These are phyloP conservation scores for Oryzias melastigma DNA, from an alignment of 2,113 vertebrate genomes.

Conservation along the genomic window DNA sequence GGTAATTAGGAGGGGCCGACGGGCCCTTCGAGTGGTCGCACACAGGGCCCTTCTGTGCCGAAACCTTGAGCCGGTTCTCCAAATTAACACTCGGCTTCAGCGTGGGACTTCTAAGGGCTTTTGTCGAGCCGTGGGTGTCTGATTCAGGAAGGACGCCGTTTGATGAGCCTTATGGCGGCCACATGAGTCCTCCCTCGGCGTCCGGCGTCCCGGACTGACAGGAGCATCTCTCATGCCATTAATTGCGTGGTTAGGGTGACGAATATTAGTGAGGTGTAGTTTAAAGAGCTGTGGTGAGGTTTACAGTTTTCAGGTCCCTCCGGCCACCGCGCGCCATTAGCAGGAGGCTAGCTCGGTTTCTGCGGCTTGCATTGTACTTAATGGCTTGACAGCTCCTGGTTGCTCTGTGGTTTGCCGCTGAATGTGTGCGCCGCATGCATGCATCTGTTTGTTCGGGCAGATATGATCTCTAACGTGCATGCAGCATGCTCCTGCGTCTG, in stretches of 20 bases:
- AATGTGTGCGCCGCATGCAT: constrained; percentile 10
- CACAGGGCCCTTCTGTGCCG: constrained; percentile 48
- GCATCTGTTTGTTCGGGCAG: constrained; percentile 15
- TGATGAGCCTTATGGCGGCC: constrained; percentile 74
- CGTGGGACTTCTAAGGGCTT: constrained; percentile 6
- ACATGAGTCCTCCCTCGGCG: constrained; percentile 58
- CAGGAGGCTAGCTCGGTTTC: constrained; percentile 64
- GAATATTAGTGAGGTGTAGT: constrained; percentile 44
- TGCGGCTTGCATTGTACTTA: constrained; percentile 71
- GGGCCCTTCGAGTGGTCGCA: constrained; percentile 19
- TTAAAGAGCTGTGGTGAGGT: constrained; percentile 56
- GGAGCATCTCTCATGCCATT: constrained; percentile 44
- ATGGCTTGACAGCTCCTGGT: constrained; percentile 69
- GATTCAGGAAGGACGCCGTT: constrained; percentile 53
- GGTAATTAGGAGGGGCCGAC: constrained; percentile 65
- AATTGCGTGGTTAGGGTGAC: constrained; percentile 52
- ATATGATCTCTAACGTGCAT: constrained; percentile 21
- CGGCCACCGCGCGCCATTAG: constrained; percentile 63
- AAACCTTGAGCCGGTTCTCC: constrained; percentile 22
- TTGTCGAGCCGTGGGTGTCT: constrained; percentile 36
- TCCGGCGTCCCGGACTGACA: neutral
- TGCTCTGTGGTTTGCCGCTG: constrained; percentile 67
- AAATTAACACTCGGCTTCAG: constrained; percentile 29
- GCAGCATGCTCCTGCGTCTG: neutral
- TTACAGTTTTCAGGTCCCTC: constrained; percentile 50